Base-by-base conservation (phyloP, 2,888 invertebrate genomes). In the Mactromeris polynyma region DNA sequence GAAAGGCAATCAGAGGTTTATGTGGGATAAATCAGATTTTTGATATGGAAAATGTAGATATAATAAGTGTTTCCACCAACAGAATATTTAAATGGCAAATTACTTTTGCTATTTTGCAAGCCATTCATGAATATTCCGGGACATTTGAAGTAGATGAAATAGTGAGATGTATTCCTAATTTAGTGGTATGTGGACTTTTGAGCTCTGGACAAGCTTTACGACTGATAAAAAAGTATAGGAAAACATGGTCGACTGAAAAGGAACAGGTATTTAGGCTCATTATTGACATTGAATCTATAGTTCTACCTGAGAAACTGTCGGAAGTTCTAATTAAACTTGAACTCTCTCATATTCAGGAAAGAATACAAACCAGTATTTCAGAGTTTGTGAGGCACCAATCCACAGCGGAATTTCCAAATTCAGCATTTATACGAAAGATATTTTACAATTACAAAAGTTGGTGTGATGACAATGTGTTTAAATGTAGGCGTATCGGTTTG, bases 381-480 rank as follows among this genome's bases (percentile, higher is more conserved):
- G 1, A 11, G 36, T 36, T 7, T 14, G 21, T 17, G 19, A 73
- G 33, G 19, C 17, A 36, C 17, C 4, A 26, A 31, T 36, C 4
- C 17, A 73, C 33, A 33, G 33, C 26, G 33, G 33, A 17, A 36
- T 36, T 36, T 73, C 73, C 31, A 0, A 11, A 73, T 17, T 17
- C 73, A 11, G 0, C 31, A 19, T 73, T 73, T 36, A 36, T 33
- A 36, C 33, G 73, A 21, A 73, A 73, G 31, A 17, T 36, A 19
- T 73, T 33, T 19, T 73, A 19, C 73, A 73, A 11, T 4, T 73
- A 73, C 73, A 73, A 36, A 17, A 73, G 73, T 36, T 36, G 19
- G 33, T 73, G 73, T 36, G 73, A 73, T 36, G 36, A 73, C 14
- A 73, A 73, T 73, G 73, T 73, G 36, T 73, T 73, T 33, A 17